Percentiles rank a stretch among this genome's conserved stretches.
Conservation (phyloP, 2,113 vertebrate genomes). For the Dryoscopus gambensis region DNA sequence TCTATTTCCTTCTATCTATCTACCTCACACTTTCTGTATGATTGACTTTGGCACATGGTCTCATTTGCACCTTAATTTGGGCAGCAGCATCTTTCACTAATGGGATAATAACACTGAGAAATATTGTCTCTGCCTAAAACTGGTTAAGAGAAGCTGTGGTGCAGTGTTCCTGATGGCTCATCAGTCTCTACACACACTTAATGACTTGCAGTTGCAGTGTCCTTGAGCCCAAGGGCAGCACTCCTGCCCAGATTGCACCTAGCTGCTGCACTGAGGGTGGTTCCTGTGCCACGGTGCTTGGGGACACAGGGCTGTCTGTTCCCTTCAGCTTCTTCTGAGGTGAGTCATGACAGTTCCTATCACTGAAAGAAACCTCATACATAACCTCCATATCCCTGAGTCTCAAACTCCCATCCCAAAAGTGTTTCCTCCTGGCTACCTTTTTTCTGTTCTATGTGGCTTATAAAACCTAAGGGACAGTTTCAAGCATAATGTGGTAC, state of each 20-base stretch:
- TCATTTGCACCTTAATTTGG: neutral
- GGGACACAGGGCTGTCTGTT: neutral
- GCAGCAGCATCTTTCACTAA: neutral
- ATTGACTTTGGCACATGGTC: neutral
- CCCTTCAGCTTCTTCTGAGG: neutral
- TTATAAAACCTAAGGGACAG: neutral
- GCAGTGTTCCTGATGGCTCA: neutral
- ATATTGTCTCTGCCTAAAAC: neutral
- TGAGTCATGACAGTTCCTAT: neutral
- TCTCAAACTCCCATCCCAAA: neutral
- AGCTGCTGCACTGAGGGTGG: fast-evolving
- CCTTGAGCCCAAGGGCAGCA: neutral
- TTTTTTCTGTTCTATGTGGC: neutral
- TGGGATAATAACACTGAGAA: neutral
- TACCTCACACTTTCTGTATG: neutral
- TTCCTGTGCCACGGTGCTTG: fast-evolving
- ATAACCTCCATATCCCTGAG: neutral
- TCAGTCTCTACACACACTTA: neutral
- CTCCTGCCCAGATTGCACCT: neutral
- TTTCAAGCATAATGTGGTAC: neutral
- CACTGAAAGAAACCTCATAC: neutral
- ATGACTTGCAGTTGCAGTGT: neutral
- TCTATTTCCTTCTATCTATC: neutral
- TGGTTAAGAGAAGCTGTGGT: neutral
- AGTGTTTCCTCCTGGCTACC: neutral